phyloP scores from a whole-genome alignment of 2,888 invertebrate genomes.

The Synanthedon myopaeformis region DNA sequence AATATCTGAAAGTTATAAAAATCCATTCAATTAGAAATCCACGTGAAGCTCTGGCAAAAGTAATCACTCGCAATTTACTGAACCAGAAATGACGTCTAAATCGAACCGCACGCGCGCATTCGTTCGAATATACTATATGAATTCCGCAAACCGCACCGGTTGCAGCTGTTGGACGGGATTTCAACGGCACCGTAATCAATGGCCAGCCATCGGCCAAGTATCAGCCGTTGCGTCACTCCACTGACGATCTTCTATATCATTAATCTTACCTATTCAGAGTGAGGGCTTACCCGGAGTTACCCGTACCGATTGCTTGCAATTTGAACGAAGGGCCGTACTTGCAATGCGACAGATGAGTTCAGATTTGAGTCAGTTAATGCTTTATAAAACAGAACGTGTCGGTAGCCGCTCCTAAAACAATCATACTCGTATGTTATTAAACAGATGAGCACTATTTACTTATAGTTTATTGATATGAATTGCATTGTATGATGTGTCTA shows the following conservation, averaged over 20 bases:
- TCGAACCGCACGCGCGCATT: not conserved
- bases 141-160: slow-evolving; percentile 7
- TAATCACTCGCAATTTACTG: slow-evolving; percentile 23
- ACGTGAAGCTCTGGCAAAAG: slow-evolving; percentile 18
- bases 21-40: slow-evolving; percentile 16
- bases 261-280: slow-evolving; percentile 55
- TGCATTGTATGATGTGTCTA: too few relatives aligned
- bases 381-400: too few relatives aligned
- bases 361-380: too few relatives aligned
- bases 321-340: slow-evolving; percentile 31
- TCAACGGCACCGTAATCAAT: slow-evolving; percentile 23
- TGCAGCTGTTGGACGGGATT: slow-evolving; percentile 1
- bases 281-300: slow-evolving; percentile 25
- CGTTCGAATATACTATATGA: slow-evolving; percentile 1
- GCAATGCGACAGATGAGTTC: slow-evolving; percentile 11
- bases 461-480: too few relatives aligned
- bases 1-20: slow-evolving; percentile 2
- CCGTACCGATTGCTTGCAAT: slow-evolving; percentile 21
- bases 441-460: too few relatives aligned
- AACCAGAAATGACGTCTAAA: slow-evolving; percentile 20
- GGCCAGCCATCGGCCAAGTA: slow-evolving; percentile 22
- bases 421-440: too few relatives aligned
- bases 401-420: too few relatives aligned
- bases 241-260: slow-evolving; percentile 30
- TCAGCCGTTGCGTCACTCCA: slow-evolving; percentile 26